Evolutionary conservation across 2,113 vertebrate species (phyloP), one percentile per base, ranked within the genome.

Genomic region (Polypterus senegalus): DNA sequence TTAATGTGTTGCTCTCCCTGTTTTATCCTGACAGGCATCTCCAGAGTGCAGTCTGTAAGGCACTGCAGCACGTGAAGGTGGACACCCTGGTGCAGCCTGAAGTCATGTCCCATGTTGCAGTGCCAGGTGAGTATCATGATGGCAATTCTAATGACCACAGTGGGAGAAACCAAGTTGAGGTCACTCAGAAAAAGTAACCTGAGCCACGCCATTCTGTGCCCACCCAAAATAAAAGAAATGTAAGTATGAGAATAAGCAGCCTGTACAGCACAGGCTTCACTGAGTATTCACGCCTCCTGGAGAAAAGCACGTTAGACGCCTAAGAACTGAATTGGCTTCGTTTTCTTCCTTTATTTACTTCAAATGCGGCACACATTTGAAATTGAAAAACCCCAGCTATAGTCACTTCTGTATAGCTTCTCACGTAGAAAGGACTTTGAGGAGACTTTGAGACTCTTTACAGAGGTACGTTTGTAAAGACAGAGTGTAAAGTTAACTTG

Each of bases 21-120:
- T n/a, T 61, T 67, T 54, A 59, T 69, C 45, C 52, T 45, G 70
- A 11, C 79, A 97, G 95, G 71, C 93, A 98, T 71, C 87, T 94
- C 65, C 95, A 96, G 81, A 92, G 87, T 9, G 81, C 83, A 2
- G 74, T 80, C 60, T 88, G 84, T 75, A 97, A 94, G 83, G 77
- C 83, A 2, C 97, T 98, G 77, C 96, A 94, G 80, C 95, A 98
- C 3, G 81, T 91, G 66, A 98, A 97, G 77, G 94, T 98, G 83
- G 95, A 98, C 71, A 90, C 89, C 0, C 84, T 98, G 80, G 89
- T 87, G 73, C 91, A 94, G 81, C 93, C 95, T 0, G 95, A 98
- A 79, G 73, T 78, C 8, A 58, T 94, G 65, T 90, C 95, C 74
- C 84, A 79, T 1, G 85, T 97, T 67, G 83, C 89, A 0, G 91